Evolutionary conservation across 2,888 invertebrate species (phyloP), one percentile per base, ranked within the genome.

Genomic region (Spodoptera picta): DNA sequence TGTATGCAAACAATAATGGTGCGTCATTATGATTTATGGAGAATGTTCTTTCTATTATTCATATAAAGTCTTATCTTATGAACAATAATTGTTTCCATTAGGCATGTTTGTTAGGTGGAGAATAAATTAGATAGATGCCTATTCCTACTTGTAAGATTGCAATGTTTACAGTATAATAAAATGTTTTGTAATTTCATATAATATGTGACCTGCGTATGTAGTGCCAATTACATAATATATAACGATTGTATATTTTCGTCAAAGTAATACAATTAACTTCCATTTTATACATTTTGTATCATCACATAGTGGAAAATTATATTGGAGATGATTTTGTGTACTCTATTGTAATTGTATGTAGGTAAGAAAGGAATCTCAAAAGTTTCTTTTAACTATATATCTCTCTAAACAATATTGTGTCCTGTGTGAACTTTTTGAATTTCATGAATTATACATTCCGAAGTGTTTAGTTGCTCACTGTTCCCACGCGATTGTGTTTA

Each of bases 181-280:
- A 77, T 81, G 85, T 91, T 82, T 90, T 91, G 89, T 92, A 92
- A 90, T 90, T 90, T 91, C 88, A 86, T 91, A 90, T 83, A 82
- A 88, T 77, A 80, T 86, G 90, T 90, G 92, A 93, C 90, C 90
- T 92, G 90, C 87, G 79, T 92, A 86, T 86, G 91, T 94, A 93
- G 94, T 94, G 93, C 94, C 94, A 94, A 94, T 88, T 59, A 71
- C 78, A 77, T 36, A 7, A 36, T 36, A 36, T 84, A 66, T 85
- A 87, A 84, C 73, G 81, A 77, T 80, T 87, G 86, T 89, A 88
- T 86, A 86, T 86, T 87, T 83, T 83, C 65, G 53, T 69, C 67
- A 56, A 75, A 68, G 41, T 69, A 73, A 71, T 65, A 59, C 56
- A 55, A 65, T 65, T 70, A 65, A 69, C 79, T 69, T 79, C 76